These are phyloP conservation scores for Cheiracanthium punctorium DNA, from an alignment of 2,888 invertebrate species.

Conservation along the genomic window DNA sequence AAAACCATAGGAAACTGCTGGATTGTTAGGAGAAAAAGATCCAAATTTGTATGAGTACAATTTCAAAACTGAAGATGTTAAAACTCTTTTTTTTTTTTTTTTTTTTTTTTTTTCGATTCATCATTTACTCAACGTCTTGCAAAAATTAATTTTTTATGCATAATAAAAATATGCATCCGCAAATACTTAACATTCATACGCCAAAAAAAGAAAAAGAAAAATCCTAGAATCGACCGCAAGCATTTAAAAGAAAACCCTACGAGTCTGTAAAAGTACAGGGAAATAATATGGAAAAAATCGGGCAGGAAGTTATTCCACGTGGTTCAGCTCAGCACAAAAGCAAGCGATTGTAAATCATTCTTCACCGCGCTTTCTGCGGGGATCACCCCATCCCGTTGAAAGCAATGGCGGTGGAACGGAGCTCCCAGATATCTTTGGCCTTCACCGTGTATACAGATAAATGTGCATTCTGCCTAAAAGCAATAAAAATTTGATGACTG, in stretches of 20 bases:
- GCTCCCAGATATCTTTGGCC: not conserved
- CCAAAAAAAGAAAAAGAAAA: not conserved
- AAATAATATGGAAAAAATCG: not conserved
- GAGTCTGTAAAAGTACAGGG: not conserved
- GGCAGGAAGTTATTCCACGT: conserved; percentile 54
- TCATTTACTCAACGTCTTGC: no score
- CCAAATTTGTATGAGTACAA: no score
- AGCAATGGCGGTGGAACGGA: not conserved
- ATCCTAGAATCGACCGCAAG: not conserved
- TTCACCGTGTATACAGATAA: not conserved
- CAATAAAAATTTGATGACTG: not conserved
- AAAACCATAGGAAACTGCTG: no score
- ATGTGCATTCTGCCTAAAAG: not conserved
- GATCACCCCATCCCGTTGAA: not conserved
- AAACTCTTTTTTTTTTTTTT: no score
- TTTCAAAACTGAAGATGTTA: no score
- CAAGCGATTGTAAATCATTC: conserved; percentile 24
- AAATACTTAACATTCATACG: not conserved
- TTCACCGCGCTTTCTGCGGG: conserved; percentile 4
- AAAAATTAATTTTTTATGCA: no score
- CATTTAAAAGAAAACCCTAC: not conserved
- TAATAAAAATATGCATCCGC: not conserved
- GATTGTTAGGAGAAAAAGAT: no score
- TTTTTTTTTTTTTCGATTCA: no score
- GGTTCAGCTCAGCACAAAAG: conserved; percentile 24